Percentiles rank a stretch among this genome's conserved stretches.
phyloP scores from a whole-genome alignment of 2,797 vertebrate genomes.

The Gambusia yucatana region DNA sequence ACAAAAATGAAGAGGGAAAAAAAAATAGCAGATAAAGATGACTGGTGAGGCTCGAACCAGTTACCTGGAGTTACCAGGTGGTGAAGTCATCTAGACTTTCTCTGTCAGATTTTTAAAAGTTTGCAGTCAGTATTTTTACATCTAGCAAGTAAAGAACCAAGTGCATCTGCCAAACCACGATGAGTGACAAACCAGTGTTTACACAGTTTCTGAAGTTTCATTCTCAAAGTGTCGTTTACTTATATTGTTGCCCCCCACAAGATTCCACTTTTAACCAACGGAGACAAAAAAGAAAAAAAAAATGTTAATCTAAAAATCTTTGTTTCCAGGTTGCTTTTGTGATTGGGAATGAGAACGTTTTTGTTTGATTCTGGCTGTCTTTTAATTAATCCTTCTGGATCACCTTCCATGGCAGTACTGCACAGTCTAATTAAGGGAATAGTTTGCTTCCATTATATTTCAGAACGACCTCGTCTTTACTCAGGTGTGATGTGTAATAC shows the following conservation, averaged over 20 bases:
- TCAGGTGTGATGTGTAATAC: conserved; percentile 74
- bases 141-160: conserved; percentile 26
- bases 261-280: conserved; percentile 52
- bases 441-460: conserved; percentile 36
- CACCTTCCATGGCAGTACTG: conserved; percentile 39
- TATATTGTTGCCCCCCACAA: conserved; percentile 24
- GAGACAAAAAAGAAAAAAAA: conserved; percentile 51
- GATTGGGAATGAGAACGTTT: conserved; percentile 41
- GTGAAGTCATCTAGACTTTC: conserved; percentile 23
- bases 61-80: conserved; percentile 23
- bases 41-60: conserved; percentile 30
- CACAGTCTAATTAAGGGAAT: conserved; percentile 42
- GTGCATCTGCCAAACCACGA: conserved; percentile 48
- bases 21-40: conserved; percentile 17
- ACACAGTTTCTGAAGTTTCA: conserved; percentile 47
- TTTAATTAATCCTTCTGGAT: conserved; percentile 48
- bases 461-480: conserved; percentile 68
- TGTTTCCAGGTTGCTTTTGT: conserved; percentile 37
- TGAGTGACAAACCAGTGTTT: conserved; percentile 42
- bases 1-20: background rate
- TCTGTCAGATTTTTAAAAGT: conserved; percentile 46
- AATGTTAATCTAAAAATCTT: conserved; percentile 40
- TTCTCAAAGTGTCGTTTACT: conserved; percentile 25
- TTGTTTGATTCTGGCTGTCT: conserved; percentile 36
- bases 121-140: conserved; percentile 52